phyloP scores from a whole-genome alignment of 2,888 invertebrate genomes.

The Patella depressa region DNA sequence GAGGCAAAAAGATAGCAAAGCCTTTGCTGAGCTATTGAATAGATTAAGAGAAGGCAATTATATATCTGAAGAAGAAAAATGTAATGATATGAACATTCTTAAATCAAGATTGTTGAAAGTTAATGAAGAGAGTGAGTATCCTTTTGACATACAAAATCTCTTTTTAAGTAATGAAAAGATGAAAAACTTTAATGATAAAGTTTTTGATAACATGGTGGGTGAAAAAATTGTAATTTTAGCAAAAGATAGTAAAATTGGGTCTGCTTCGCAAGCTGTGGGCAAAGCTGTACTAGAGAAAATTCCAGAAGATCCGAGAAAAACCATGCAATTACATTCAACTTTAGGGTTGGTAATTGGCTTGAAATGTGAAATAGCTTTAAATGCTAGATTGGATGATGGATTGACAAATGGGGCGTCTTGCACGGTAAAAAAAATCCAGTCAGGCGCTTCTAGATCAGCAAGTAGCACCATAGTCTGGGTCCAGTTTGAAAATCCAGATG shows the following conservation, averaged over 20 bases:
- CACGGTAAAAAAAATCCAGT: conserved; percentile 18
- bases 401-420: conserved; percentile 9
- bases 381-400: too few species aligned
- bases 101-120: neutral
- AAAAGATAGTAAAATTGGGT: neutral
- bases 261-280: too few species aligned
- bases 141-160: neutral
- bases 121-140: neutral
- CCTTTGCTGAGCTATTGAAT: conserved; percentile 44
- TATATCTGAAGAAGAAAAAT: neutral
- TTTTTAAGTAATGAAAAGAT: neutral
- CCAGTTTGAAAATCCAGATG: neutral
- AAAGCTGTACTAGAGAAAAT: too few species aligned
- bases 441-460: too few species aligned
- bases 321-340: too few species aligned
- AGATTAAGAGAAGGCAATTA: conserved; percentile 38
- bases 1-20: conserved; percentile 31
- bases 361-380: too few species aligned
- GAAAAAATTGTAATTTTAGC: neutral
- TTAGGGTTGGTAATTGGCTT: too few species aligned
- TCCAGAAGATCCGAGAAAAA: too few species aligned
- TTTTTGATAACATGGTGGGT: neutral
- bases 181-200: neutral
- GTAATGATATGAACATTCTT: neutral
- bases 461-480: neutral